Evolutionary conservation across 2,888 invertebrate genomes (phyloP).

Genomic region (Volucella inanis): DNA sequence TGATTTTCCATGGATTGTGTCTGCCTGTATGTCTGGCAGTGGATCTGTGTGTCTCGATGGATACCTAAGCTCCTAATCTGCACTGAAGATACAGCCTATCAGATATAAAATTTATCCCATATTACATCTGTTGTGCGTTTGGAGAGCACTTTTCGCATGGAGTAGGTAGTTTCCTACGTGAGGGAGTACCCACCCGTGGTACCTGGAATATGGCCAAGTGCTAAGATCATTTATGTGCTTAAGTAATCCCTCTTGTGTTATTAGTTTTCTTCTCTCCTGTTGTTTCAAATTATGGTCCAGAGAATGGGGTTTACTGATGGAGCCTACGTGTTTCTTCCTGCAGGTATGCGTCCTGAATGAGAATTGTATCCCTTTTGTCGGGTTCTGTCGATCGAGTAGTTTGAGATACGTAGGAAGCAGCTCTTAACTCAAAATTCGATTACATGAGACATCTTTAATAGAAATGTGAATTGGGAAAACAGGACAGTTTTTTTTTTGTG

Average conservation of each 20-base stretch:
- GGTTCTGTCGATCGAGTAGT: background rate
- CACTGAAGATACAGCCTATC: constrained; percentile 20
- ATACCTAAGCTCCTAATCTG: constrained; percentile 44
- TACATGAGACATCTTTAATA: constrained; percentile 9
- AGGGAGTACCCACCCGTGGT: constrained; percentile 2
- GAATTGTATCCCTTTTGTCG: constrained; percentile 33
- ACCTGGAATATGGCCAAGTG: constrained; percentile 27
- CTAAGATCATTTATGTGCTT: constrained; percentile 56
- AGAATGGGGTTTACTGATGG: background rate
- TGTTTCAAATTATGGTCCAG: constrained; percentile 18
- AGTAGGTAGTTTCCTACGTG: too few relatives aligned
- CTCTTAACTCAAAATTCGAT: constrained; percentile 46
- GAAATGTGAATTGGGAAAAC: constrained; percentile 23
- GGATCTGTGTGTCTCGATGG: background rate
- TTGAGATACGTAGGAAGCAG: background rate
- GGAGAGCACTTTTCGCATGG: too few relatives aligned
- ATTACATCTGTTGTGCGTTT: background rate
- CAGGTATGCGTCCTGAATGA: constrained; percentile 36
- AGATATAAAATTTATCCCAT: constrained; percentile 37
- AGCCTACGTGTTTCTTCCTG: background rate
- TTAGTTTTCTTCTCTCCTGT: constrained; percentile 48
- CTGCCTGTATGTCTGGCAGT: background rate
- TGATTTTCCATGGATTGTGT: constrained; percentile 44
- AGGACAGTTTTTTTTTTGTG: constrained; percentile 24
- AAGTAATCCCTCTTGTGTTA: constrained; percentile 61